Evolutionary conservation across 37 sponge, comb jelly and placozoan genomes (phyloP), one percentile per base, ranked within the genome.

Genomic region (Amphimedon queenslandica): DNA sequence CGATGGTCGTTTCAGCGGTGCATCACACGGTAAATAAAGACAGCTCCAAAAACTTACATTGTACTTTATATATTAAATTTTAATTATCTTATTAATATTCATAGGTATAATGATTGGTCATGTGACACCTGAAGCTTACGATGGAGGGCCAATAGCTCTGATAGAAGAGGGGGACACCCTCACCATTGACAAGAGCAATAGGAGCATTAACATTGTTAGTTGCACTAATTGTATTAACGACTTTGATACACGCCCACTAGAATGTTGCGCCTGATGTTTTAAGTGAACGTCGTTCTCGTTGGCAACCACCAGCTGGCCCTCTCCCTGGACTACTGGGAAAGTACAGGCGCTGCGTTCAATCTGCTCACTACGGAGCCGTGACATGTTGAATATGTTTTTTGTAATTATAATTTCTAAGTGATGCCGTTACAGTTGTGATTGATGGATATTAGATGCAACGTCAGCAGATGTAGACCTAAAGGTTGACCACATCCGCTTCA

Each of bases 1-100:
- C 11, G 89, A 88, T 66, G 89, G 89, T 24, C 71, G 84, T 30
- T 88, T 83, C 75, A 83, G 84, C 42, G 89, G 84, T 53, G 89
- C 89, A 20, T 83, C 89, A 5, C 89, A 88, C 67, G 89, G 84
- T 77, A 77, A 24, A 36, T 47, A 47, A 13, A 47, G 8, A 13
- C 13, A 47, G 53, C 53, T 18, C 13, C 53, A n/a, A n/a, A n/a
- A n/a, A n/a, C n/a, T n/a, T n/a, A n/a, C n/a, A n/a, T n/a, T n/a
- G n/a, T n/a, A n/a, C n/a, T n/a, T 47, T 18, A 13, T 47, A 18
- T 47, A 47, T 18, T 13, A 18, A 13, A 13, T 47, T 47, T 47
- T 47, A 8, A 47, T 47, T 18, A 47, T 13, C 53, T 47, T 8
- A 18, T 47, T 47, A 47, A 18, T n/a, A n/a, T n/a, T 11, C 5